phyloP scores from a whole-genome alignment of 2,888 invertebrate species.

The Syritta pipiens region DNA sequence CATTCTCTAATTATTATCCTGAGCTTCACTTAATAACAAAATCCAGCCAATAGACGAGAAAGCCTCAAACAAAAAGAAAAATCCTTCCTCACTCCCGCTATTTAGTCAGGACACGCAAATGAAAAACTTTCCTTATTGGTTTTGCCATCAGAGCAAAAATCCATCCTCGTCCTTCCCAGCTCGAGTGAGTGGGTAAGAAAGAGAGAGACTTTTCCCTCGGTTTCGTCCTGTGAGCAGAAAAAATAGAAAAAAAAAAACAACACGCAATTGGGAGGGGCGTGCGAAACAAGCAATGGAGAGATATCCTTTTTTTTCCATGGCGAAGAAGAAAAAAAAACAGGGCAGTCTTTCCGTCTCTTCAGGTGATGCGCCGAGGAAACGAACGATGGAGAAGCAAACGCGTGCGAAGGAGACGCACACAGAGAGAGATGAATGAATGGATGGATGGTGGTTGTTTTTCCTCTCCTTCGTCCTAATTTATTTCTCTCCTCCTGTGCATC shows the following conservation, averaged over 20 bases:
- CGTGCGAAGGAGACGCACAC: constrained; percentile 28
- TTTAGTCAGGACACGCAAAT: constrained; percentile 34
- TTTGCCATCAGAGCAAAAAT: too few relatives aligned
- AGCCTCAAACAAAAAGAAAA: constrained; percentile 20
- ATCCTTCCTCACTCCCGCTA: constrained; percentile 21
- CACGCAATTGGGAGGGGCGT: constrained; percentile 56
- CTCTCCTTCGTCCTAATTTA: constrained; percentile 47
- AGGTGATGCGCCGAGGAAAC: constrained; percentile 52
- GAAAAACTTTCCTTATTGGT: constrained; percentile 58
- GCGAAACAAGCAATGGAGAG: constrained; percentile 52
- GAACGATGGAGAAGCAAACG: constrained; percentile 9
- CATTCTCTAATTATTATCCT: constrained; percentile 47
- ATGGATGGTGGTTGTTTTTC: constrained; percentile 58
- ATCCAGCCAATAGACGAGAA: constrained; percentile 55
- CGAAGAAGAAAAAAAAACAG: constrained; percentile 24
- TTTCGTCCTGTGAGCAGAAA: too few relatives aligned
- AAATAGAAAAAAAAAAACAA: constrained; percentile 21
- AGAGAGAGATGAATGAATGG: too few relatives aligned
- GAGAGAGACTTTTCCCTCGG: too few relatives aligned
- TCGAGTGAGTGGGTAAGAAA: too few relatives aligned
- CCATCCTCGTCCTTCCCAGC: too few relatives aligned
- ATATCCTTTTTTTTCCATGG: constrained; percentile 14
- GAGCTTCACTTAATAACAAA: constrained; percentile 34
- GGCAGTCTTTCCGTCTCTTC: constrained; percentile 64
- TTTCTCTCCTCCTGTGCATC: constrained; percentile 36